Base-by-base conservation (phyloP, 2,113 vertebrate genomes). In the Bucco capensis region DNA sequence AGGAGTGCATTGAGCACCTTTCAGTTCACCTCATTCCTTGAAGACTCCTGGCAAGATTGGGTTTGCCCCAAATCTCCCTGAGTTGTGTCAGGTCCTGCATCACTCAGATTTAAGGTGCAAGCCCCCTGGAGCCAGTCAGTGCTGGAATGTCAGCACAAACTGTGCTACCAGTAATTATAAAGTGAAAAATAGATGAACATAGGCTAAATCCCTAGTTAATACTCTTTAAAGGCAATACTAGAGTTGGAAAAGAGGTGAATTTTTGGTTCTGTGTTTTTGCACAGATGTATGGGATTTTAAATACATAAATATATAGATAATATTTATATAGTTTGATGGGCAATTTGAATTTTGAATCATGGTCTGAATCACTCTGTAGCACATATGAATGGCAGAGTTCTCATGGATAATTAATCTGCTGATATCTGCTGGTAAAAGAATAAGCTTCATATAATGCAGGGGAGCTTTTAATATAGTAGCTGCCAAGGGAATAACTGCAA, bases 71-170 rank as follows among this genome's bases (percentile, higher is more conserved):
- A 5, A 35, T 44, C 67, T 84, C 65, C 30, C 31, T 0, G 3
- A 46, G 31, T 15, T 0, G 0, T 23, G 40, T 8, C 44, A 54
- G 42, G 19, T 58, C 28, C 44, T 69, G 47, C 21, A 51, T 16
- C 40, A 37, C 58, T 30, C 40, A 58, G 19, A 21, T 60, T 58
- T 47, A 62, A 61, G 27, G 47, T 91, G 46, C 1, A 4, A 90
- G 44, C 17, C 14, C 46, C 30, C 14, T 38, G 61, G 44, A 47
- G 24, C 40, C 76, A 79, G 51, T 19, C 50, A 12, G 42, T 1
- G 2, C 58, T 56, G 53, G 31, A 44, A 53, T 0, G 2, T 31
- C 38, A 38, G 66, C 49, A 81, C 60, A 88, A 74, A 8, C 15
- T 21, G 9, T 0, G 1, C 27, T 46, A 22, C 1, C 2, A 77